These are phyloP conservation scores for Hestina assimilis DNA, from an alignment of 1,140 invertebrate genomes.

Conservation along the genomic window DNA sequence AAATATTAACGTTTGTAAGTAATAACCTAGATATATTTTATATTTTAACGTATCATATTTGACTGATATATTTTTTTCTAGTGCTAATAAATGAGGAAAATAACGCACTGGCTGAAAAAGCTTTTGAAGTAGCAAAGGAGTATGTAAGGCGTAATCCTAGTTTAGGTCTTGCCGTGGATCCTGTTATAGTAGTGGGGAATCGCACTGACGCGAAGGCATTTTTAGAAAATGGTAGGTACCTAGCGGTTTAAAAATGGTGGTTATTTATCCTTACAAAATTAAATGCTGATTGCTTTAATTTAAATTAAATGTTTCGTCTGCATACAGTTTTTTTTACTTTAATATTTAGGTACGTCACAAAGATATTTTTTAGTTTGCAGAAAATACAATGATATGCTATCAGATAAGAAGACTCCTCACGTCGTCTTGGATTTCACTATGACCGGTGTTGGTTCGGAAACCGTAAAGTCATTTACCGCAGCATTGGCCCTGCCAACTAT, in stretches of 20 bases:
- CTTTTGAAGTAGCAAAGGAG: conserved; percentile 83
- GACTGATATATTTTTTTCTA: conserved; percentile 50
- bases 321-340: no score
- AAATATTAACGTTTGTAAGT: conserved; percentile 81
- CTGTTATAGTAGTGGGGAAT: conserved; percentile 81
- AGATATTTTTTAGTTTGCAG: conserved; percentile 80
- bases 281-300: no score
- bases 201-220: conserved; percentile 83
- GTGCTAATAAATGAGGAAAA: conserved; percentile 86
- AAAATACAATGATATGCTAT: conserved; percentile 82
- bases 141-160: conserved; percentile 83
- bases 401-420: conserved; percentile 83
- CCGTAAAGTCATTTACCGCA: conserved; percentile 89
- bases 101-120: conserved; percentile 82
- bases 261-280: no score
- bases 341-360: background rate
- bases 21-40: no score
- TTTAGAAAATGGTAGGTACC: conserved; percentile 81
- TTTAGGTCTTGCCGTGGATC: conserved; percentile 82
- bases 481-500: conserved; percentile 90
- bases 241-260: no score
- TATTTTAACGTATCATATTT: background rate
- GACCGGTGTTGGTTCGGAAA: conserved; percentile 87
- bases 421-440: conserved; percentile 89
- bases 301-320: no score